Evolutionary conservation across 2,113 vertebrate species (phyloP), one percentile per base, ranked within the genome.

Genomic region (Nyctibius bracteatus): DNA sequence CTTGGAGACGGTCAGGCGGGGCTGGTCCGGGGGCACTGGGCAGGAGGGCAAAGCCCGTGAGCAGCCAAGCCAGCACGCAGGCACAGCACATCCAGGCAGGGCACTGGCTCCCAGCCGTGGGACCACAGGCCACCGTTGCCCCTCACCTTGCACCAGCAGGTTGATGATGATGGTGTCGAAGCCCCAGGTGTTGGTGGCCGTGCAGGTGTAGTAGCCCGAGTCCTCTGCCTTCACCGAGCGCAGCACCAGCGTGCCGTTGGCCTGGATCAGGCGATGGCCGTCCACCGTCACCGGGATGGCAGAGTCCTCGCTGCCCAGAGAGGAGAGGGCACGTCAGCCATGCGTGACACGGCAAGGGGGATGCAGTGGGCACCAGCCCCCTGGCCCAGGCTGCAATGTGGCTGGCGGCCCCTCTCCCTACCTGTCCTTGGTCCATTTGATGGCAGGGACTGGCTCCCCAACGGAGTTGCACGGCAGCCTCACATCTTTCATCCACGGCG

Each of bases 371-470:
- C 79, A 11, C 16, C 1, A 1, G 8, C 10, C 28, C 25, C 46
- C 18, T 19, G 3, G 25, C 37, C 77, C 2, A 0, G 14, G 9
- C 35, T 4, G 21, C 1, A 7, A n/a, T 59, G 21, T 0, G 1
- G 63, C 68, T 3, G 33, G 35, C 52, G 17, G 65, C 12, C 17
- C 8, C 44, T 12, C 21, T 3, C 35, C 2, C 31, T 77, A 99
- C 99, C 99, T 99, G 98, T 99, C 99, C 98, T 99, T 99, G 92
- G 99, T 99, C 99, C 99, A 99, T 92, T 99, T 99, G 87, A 99
- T 98, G 39, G 98, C 98, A 0, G 99, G 99, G 37, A 98, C 98
- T 0, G 99, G 99, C 43, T 99, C 99, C 37, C 99, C 99, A 0
- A 99, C 99, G 0, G 99, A 99, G 96, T 98, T 99, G 96, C 99